Evolutionary conservation across 2,888 invertebrate genomes (phyloP).

Genomic region (Agrypnus murinus): DNA sequence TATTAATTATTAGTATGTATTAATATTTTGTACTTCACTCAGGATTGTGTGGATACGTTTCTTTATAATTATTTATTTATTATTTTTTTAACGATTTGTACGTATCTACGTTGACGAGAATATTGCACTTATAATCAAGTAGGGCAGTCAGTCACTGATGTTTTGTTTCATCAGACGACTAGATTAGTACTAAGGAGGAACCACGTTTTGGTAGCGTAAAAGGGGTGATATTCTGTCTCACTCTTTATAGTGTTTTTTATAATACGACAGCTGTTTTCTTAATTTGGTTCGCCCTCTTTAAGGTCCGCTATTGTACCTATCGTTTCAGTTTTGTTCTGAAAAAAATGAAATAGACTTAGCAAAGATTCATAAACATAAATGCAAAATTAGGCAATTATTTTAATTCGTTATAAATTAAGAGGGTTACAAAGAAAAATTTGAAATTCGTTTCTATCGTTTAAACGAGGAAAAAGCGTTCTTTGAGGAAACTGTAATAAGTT

Average conservation of each 20-base stretch:
- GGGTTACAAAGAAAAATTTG: too few species aligned
- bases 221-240: constrained; percentile 53
- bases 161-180: constrained; percentile 53
- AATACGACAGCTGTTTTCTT: constrained; percentile 53
- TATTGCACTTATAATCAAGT: constrained; percentile 51
- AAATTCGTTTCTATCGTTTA: too few species aligned
- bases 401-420: too few species aligned
- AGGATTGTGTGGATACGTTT: constrained; percentile 23
- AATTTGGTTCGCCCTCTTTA: constrained; percentile 49
- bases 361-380: too few species aligned
- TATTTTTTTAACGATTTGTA: constrained; percentile 20
- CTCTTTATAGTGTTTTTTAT: constrained; percentile 46
- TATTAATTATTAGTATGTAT: too few species aligned
- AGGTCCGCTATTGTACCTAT: constrained; percentile 44
- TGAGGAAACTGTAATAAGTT: too few species aligned
- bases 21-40: constrained; percentile 37
- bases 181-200: constrained; percentile 54
- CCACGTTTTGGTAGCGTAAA: constrained; percentile 51
- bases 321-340: constrained; percentile 49
- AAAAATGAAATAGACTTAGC: constrained; percentile 32
- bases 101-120: constrained; percentile 32
- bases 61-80: too few species aligned
- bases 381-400: too few species aligned
- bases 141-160: constrained; percentile 47
- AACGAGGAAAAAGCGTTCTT: too few species aligned